Conservation (phyloP, 2,113 vertebrate genomes). For the Eulemur rufifrons region DNA sequence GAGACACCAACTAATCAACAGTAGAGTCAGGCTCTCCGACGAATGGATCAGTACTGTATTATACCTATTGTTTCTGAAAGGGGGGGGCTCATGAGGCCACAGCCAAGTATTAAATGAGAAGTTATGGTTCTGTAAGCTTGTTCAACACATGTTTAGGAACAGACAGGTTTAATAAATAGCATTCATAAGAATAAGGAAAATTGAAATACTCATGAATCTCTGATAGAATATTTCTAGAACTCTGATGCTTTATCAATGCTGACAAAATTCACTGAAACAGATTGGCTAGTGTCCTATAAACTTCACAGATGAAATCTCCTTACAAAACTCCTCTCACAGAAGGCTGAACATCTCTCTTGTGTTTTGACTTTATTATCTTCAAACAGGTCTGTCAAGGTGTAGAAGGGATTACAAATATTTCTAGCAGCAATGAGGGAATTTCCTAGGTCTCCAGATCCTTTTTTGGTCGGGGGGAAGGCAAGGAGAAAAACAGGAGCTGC, state of each 20-base stretch:
- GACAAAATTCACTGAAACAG: background rate
- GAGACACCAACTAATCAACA: background rate
- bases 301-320: background rate
- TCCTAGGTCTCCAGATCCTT: background rate
- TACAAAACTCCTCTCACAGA: background rate
- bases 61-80: background rate
- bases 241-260: background rate
- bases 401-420: background rate
- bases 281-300: conserved; percentile 17
- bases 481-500: background rate
- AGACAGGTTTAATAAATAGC: background rate
- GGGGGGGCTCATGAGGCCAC: background rate
- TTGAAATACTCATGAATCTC: background rate
- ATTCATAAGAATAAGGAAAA: background rate
- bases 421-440: background rate
- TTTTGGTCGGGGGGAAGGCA: background rate
- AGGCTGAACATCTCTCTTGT: background rate
- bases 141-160: background rate
- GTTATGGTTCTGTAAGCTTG: background rate
- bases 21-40: background rate
- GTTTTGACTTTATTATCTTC: background rate
- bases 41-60: background rate
- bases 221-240: background rate
- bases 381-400: background rate
- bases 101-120: background rate